Percentiles rank a stretch among this genome's conserved stretches.
phyloP scores from a whole-genome alignment of 2,797 vertebrate species.

The Sebastes oblongus region DNA sequence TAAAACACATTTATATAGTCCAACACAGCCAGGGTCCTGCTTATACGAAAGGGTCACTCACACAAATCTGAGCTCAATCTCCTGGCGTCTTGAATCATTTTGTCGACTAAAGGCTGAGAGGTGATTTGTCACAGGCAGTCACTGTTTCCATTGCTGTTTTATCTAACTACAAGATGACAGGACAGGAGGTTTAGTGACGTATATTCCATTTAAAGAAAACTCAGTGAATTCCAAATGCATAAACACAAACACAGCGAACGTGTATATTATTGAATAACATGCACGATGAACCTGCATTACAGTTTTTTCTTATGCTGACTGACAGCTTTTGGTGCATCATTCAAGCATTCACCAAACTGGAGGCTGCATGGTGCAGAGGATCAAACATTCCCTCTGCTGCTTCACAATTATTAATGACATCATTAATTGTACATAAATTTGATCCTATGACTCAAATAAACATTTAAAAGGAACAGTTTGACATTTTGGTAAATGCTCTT shows the following conservation, averaged over 20 bases:
- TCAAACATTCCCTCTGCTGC: neutral
- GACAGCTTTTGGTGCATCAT: neutral
- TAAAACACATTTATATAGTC: conserved; percentile 74
- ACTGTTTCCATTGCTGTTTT: conserved; percentile 56
- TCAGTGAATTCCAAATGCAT: conserved; percentile 3
- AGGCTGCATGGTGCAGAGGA: neutral
- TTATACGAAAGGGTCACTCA: conserved; percentile 57
- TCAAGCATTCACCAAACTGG: neutral
- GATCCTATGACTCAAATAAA: neutral
- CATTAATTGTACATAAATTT: neutral
- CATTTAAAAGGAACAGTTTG: neutral
- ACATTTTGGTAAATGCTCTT: neutral
- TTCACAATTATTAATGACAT: neutral
- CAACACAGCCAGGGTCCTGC: conserved; percentile 51
- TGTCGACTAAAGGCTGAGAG: conserved; percentile 40
- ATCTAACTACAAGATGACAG: conserved; percentile 50
- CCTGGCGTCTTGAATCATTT: conserved; percentile 51
- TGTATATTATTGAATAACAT: no score
- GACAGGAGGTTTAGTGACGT: conserved; percentile 6
- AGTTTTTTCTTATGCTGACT: neutral
- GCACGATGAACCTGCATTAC: no score
- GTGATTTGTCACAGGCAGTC: conserved; percentile 60
- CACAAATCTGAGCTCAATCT: conserved; percentile 63
- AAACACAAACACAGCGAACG: neutral
- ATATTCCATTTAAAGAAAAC: neutral